A percentile compares a stretch with the other conserved stretches of the same genome.
These are phyloP conservation scores for Campoplex capitator DNA, from an alignment of 2,888 invertebrate species.

Conservation along the genomic window DNA sequence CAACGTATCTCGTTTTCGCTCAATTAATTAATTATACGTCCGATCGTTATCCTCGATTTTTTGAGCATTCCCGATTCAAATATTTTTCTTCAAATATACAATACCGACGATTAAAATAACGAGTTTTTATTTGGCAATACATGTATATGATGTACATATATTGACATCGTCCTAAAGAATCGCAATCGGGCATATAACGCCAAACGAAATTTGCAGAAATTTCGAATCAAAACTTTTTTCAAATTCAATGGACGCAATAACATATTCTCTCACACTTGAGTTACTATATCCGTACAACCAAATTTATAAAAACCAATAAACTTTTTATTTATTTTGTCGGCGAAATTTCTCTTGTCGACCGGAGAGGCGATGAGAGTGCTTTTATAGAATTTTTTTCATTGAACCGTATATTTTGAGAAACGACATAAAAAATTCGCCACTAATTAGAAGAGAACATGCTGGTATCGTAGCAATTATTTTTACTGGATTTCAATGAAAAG, in stretches of 20 bases:
- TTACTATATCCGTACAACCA: neutral
- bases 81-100: neutral
- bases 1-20: slow-evolving; percentile 8
- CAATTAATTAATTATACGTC: neutral
- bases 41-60: neutral
- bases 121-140: neutral
- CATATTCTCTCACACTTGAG: too few species aligned
- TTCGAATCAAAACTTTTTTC: neutral
- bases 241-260: too few species aligned
- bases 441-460: slow-evolving; percentile 2
- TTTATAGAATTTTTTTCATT: neutral
- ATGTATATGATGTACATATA: neutral
- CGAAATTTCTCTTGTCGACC: neutral
- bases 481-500: neutral
- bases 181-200: too few species aligned
- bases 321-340: too few species aligned
- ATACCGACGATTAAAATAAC: neutral
- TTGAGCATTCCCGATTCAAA: neutral
- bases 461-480: neutral
- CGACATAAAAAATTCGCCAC: neutral
- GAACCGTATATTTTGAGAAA: neutral
- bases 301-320: neutral
- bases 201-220: neutral
- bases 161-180: too few species aligned
- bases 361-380: neutral